phyloP scores from a whole-genome alignment of 1,140 invertebrate species.

The Aethina tumida region DNA sequence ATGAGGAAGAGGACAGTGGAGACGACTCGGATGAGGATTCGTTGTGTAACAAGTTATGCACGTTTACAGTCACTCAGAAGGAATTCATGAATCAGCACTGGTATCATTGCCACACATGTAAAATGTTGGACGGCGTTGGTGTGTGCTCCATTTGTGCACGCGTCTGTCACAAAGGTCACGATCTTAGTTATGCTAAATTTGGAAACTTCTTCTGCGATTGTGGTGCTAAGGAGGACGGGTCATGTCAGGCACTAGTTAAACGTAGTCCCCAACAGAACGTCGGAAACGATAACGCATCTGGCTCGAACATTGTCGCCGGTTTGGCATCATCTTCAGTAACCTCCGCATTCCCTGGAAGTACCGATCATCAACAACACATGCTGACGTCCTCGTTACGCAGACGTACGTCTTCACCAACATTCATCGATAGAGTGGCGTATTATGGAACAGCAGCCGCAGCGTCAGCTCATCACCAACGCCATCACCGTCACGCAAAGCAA shows the following conservation, averaged over 20 bases:
- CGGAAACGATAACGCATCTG: constrained; percentile 24
- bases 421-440: constrained; percentile 37
- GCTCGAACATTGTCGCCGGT: constrained; percentile 20
- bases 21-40: constrained; percentile 96
- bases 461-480: too few species aligned
- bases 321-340: constrained; percentile 24
- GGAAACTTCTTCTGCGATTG: constrained; percentile 99
- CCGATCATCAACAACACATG: constrained; percentile 33
- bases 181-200: constrained; percentile 95
- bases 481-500: constrained; percentile 28
- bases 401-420: constrained; percentile 58
- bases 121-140: constrained; percentile 95
- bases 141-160: constrained; percentile 95
- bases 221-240: constrained; percentile 87
- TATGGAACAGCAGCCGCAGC: constrained; percentile 21
- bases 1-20: constrained; percentile 88
- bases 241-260: constrained; percentile 63
- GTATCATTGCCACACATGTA: constrained; percentile 98
- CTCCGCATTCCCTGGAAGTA: too few species aligned
- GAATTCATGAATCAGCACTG: constrained; percentile 98
- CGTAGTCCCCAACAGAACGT: constrained; percentile 49
- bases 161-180: constrained; percentile 93
- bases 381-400: constrained; percentile 56
- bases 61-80: constrained; percentile 92
- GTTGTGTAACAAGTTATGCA: constrained; percentile 88